Percentiles rank a stretch among this genome's conserved stretches.
These are phyloP conservation scores for Drosophila mojavensis DNA, from an alignment of 1,140 invertebrate genomes.

Conservation along the genomic window DNA sequence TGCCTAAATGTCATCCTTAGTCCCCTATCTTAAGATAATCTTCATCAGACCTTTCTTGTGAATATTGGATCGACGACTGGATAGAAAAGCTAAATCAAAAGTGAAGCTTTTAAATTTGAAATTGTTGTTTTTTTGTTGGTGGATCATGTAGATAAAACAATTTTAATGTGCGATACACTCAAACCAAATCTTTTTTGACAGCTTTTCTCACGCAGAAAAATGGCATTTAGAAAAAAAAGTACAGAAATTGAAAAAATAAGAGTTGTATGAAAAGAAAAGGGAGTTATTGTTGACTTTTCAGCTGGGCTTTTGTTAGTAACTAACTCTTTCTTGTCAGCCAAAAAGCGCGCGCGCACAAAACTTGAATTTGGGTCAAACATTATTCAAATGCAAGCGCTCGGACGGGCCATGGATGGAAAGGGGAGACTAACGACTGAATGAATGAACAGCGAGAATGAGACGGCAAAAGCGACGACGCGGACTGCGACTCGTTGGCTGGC, in stretches of 20 bases:
- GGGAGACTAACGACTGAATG: slow-evolving; percentile 23
- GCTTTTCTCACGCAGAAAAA: slow-evolving; percentile 77
- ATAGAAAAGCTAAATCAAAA: too few species aligned
- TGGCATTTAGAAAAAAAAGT: slow-evolving; percentile 47
- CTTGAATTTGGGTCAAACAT: slow-evolving; percentile 78
- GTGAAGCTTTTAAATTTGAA: too few species aligned
- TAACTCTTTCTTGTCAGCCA: slow-evolving; percentile 73
- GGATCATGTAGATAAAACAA: slow-evolving; percentile 13
- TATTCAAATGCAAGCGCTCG: slow-evolving; percentile 67
- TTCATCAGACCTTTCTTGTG: too few species aligned
- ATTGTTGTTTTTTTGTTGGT: neutral
- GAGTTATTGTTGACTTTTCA: slow-evolving; percentile 76
- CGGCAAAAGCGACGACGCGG: slow-evolving; percentile 30
- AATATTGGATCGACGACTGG: too few species aligned
- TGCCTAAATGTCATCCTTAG: too few species aligned
- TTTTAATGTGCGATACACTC: slow-evolving; percentile 39
- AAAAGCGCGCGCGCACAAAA: slow-evolving; percentile 69
- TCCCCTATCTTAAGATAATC: too few species aligned
- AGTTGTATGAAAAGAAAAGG: slow-evolving; percentile 37
- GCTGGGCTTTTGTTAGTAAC: slow-evolving; percentile 71
- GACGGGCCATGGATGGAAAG: slow-evolving; percentile 3
- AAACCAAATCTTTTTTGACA: slow-evolving; percentile 65
- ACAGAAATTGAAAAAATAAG: slow-evolving; percentile 54
- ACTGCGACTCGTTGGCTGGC: slow-evolving; percentile 45
- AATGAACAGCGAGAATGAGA: slow-evolving; percentile 52